Conservation (phyloP, 2,888 invertebrate genomes). For the Agrochola lota region DNA sequence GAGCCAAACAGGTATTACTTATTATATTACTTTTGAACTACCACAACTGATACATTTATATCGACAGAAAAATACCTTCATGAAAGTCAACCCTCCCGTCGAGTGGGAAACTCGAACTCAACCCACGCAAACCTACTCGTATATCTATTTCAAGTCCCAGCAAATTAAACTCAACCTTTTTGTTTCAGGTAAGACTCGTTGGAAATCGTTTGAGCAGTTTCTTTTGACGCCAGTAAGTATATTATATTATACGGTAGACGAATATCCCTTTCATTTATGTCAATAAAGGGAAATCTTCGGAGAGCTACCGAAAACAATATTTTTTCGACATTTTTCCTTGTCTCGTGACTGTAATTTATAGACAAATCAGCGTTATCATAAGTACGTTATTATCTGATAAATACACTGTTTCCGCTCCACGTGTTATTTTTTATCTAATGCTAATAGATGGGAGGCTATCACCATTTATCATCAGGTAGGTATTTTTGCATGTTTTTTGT, state of each 20-base stretch:
- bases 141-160: slow-evolving; percentile 52
- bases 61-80: slow-evolving; percentile 31
- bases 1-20: not conserved
- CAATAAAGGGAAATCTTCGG: slow-evolving; percentile 41
- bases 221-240: slow-evolving; percentile 54
- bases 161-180: slow-evolving; percentile 63
- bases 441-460: slow-evolving; percentile 35
- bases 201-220: slow-evolving; percentile 48
- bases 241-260: slow-evolving; percentile 42
- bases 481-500: not conserved
- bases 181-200: slow-evolving; percentile 70
- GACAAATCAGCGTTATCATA: slow-evolving; percentile 60
- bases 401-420: slow-evolving; percentile 47
- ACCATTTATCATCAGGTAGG: not conserved
- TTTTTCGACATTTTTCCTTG: slow-evolving; percentile 37
- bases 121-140: slow-evolving; percentile 47
- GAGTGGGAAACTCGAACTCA: slow-evolving; percentile 15
- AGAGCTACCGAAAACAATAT: slow-evolving; percentile 26
- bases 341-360: slow-evolving; percentile 49
- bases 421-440: slow-evolving; percentile 48
- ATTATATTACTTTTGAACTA: slow-evolving; percentile 11
- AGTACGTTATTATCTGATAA: slow-evolving; percentile 50
- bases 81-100: slow-evolving; percentile 27
- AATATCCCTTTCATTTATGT: slow-evolving; percentile 49
- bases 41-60: slow-evolving; percentile 11